These are phyloP conservation scores for Uloborus plumipes DNA, from an alignment of 2,888 invertebrate genomes.

Conservation along the genomic window DNA sequence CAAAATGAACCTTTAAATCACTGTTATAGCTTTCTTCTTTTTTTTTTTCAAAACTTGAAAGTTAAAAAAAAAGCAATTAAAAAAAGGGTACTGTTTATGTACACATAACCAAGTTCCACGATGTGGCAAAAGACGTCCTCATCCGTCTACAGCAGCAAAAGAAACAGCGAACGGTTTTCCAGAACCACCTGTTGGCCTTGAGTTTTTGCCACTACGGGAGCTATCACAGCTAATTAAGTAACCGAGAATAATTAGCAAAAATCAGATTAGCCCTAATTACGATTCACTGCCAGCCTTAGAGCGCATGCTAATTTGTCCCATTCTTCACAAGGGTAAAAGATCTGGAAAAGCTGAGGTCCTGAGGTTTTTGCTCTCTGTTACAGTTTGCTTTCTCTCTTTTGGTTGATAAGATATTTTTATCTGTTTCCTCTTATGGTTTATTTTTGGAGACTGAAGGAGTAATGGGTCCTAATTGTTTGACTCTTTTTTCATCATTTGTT, in stretches of 20 bases:
- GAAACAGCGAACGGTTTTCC: slow-evolving; percentile 25
- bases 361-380: slow-evolving; percentile 30
- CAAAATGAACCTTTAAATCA: no score
- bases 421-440: slow-evolving; percentile 50
- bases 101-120: no score
- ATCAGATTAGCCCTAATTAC: slow-evolving; percentile 65
- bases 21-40: no score
- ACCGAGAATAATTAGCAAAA: slow-evolving; percentile 64
- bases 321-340: slow-evolving; percentile 47
- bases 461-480: slow-evolving; percentile 56
- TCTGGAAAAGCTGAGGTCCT: slow-evolving; percentile 37
- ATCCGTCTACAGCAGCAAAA: background rate
- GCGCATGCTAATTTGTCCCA: slow-evolving; percentile 60
- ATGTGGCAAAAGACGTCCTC: slow-evolving; percentile 30
- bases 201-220: slow-evolving; percentile 58
- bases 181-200: slow-evolving; percentile 60
- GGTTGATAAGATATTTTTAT: slow-evolving; percentile 62
- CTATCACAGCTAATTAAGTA: slow-evolving; percentile 65
- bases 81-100: no score
- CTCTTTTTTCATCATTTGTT: slow-evolving; percentile 44
- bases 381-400: slow-evolving; percentile 29
- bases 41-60: no score
- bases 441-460: slow-evolving; percentile 50
- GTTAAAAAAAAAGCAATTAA: no score
- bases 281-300: slow-evolving; percentile 58